Conservation (phyloP, 1,140 invertebrate genomes). For the Drosophila nebulosa region DNA sequence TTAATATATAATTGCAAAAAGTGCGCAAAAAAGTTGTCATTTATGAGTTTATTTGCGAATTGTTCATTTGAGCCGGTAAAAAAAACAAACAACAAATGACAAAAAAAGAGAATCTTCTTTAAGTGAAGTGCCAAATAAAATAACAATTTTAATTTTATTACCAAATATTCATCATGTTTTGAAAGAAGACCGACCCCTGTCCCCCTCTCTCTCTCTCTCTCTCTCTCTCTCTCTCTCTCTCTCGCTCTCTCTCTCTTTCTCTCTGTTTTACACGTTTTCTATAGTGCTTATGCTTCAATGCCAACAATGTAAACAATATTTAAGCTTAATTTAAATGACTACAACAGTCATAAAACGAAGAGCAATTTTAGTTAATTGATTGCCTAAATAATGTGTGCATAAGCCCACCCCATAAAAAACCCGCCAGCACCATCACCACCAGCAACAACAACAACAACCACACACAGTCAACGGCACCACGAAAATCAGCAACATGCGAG, state of each 20-base stretch:
- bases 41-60: neutral
- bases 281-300: neutral
- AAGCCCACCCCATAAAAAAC: neutral
- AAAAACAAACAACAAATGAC: neutral
- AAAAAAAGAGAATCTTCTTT: neutral
- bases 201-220: neutral
- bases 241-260: neutral
- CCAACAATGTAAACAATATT: slow-evolving; percentile 3
- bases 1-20: neutral
- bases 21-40: neutral
- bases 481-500: neutral
- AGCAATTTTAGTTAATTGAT: slow-evolving; percentile 26
- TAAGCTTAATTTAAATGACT: slow-evolving; percentile 4
- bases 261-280: neutral
- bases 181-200: neutral
- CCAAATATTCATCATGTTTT: neutral
- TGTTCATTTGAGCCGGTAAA: neutral
- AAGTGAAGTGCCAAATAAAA: slow-evolving; percentile 2
- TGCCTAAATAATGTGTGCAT: slow-evolving; percentile 18
- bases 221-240: neutral
- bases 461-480: neutral
- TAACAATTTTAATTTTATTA: neutral
- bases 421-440: neutral
- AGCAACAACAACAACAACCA: neutral
- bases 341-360: neutral